These are phyloP conservation scores for Morpho deidamia DNA, from an alignment of 2,888 invertebrate species.

Conservation along the genomic window DNA sequence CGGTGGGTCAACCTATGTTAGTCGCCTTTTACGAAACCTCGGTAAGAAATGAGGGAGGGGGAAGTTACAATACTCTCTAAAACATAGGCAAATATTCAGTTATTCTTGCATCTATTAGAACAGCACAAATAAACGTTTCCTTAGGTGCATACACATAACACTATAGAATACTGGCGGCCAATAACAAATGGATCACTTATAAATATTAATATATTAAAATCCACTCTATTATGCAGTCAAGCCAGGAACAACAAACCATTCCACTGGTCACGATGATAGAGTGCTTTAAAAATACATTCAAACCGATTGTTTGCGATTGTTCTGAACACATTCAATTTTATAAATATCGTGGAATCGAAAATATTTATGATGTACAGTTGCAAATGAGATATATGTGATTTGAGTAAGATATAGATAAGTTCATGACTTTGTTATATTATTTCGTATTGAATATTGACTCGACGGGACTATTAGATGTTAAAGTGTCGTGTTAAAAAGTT, in stretches of 20 bases:
- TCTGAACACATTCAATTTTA: not conserved
- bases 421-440: too few relatives aligned
- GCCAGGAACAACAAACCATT: constrained; percentile 51
- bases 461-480: too few relatives aligned
- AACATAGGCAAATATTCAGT: not conserved
- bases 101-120: not conserved
- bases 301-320: not conserved
- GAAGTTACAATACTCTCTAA: not conserved
- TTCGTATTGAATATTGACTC: too few relatives aligned
- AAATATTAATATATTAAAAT: constrained; percentile 69
- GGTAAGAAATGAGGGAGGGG: too few relatives aligned
- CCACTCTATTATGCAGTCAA: constrained; percentile 56
- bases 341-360: too few relatives aligned
- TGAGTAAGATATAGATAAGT: too few relatives aligned
- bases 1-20: too few relatives aligned
- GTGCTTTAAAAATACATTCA: constrained; percentile 37
- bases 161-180: constrained; percentile 29
- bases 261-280: constrained; percentile 44
- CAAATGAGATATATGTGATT: too few relatives aligned
- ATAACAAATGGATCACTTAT: constrained; percentile 56
- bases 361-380: too few relatives aligned
- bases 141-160: constrained; percentile 9
- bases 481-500: too few relatives aligned
- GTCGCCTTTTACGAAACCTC: too few relatives aligned
- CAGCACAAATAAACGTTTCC: constrained; percentile 2